These are phyloP conservation scores for Glaucidium brasilianum DNA, from an alignment of 2,113 vertebrate species.

Conservation along the genomic window DNA sequence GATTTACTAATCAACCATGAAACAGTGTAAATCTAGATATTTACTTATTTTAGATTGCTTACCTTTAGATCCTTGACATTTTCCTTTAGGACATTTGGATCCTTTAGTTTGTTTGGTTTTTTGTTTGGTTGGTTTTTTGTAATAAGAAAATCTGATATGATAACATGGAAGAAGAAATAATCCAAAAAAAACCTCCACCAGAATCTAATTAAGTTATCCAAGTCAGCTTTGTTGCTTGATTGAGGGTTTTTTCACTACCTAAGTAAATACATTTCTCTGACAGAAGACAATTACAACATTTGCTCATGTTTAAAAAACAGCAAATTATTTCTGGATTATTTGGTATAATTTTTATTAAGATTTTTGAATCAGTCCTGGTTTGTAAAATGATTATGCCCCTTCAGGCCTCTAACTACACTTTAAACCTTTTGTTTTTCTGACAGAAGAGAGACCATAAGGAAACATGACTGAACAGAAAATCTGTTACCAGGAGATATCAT, in stretches of 20 bases:
- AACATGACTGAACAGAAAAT: not conserved
- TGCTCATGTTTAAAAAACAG: not conserved
- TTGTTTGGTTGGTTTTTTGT: not conserved
- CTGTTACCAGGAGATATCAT: not conserved
- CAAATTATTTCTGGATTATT: not conserved
- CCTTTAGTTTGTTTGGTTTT: not conserved
- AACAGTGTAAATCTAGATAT: not conserved
- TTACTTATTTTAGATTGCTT: not conserved
- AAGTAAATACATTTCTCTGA: not conserved
- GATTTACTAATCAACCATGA: not conserved
- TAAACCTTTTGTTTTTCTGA: not conserved
- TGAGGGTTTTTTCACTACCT: accelerated
- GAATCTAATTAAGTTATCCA: not conserved
- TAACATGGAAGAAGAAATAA: not conserved
- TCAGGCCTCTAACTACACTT: not conserved
- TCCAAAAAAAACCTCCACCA: not conserved
- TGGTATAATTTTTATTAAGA: not conserved
- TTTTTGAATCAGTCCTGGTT: not conserved
- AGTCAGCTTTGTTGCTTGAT: not conserved
- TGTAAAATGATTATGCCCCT: not conserved
- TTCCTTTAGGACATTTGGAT: not conserved
- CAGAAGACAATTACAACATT: not conserved
- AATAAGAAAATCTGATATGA: not conserved
- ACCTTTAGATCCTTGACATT: not conserved
- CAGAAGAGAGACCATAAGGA: not conserved